These are phyloP conservation scores for Dipodomys spectabilis DNA, from an alignment of 2,113 vertebrate species.

Conservation along the genomic window DNA sequence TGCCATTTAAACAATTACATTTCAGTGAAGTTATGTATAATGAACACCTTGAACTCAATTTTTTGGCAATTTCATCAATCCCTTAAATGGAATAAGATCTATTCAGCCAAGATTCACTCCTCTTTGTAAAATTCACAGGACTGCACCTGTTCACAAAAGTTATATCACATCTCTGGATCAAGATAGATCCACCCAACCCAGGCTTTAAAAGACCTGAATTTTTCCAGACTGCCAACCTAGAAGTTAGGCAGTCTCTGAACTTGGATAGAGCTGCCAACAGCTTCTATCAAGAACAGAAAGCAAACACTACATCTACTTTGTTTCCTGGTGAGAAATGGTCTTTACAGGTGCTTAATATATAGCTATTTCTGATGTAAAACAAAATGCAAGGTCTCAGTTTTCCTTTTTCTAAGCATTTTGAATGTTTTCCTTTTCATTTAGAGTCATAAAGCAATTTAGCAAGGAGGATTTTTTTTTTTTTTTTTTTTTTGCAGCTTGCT, in stretches of 20 bases:
- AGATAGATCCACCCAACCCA: slow-evolving; percentile 4
- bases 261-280: background rate
- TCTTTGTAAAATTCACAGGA: slow-evolving; percentile 31
- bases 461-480: background rate
- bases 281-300: background rate
- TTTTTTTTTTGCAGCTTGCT: background rate
- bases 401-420: too few species aligned
- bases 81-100: slow-evolving; percentile 24
- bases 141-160: slow-evolving; percentile 29
- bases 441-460: background rate
- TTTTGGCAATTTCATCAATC: background rate
- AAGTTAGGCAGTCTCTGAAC: background rate
- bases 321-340: slow-evolving; percentile 23
- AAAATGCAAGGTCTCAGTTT: too few species aligned
- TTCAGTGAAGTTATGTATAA: background rate
- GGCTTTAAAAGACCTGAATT: background rate
- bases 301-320: background rate
- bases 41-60: background rate
- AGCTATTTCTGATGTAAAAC: background rate
- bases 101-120: slow-evolving; percentile 39
- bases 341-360: background rate
- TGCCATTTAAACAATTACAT: background rate
- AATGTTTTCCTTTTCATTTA: too few species aligned
- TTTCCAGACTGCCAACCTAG: background rate
- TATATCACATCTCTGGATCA: slow-evolving; percentile 8